Conservation (phyloP, 1,140 invertebrate species). For the Vollenhovia emeryi region DNA sequence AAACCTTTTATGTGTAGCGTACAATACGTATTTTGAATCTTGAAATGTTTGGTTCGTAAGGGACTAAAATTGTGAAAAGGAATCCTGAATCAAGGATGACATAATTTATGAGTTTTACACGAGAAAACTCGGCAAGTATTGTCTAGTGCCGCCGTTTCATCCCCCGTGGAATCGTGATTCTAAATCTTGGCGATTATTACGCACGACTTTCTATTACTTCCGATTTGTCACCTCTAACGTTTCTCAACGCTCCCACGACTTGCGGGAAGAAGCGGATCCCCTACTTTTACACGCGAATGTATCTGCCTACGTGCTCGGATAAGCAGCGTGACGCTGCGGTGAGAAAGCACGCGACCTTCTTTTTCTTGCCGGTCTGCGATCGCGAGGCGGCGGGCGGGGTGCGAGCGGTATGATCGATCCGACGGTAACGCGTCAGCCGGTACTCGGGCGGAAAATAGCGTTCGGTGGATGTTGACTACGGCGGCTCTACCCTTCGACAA, state of each 20-base stretch:
- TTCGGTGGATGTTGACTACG: constrained; percentile 74
- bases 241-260: constrained; percentile 8
- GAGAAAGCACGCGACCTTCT: constrained; percentile 57
- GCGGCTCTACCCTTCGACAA: constrained; percentile 74
- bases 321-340: constrained; percentile 43
- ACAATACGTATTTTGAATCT: neutral
- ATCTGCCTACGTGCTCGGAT: constrained; percentile 17
- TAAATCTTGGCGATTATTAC: neutral
- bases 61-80: neutral
- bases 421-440: constrained; percentile 69
- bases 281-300: constrained; percentile 29
- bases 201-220: constrained; percentile 12
- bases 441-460: constrained; percentile 74
- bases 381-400: constrained; percentile 33
- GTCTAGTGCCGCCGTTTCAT: neutral
- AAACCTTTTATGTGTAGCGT: neutral
- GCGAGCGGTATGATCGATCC: constrained; percentile 64
- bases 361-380: constrained; percentile 50
- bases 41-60: neutral
- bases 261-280: neutral
- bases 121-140: neutral
- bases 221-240: constrained; percentile 33
- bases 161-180: neutral
- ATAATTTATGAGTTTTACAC: neutral
- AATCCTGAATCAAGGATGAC: neutral